Evolutionary conservation across 2,113 vertebrate species (phyloP), one percentile per base, ranked within the genome.

Genomic region (Leptosomus discolor): DNA sequence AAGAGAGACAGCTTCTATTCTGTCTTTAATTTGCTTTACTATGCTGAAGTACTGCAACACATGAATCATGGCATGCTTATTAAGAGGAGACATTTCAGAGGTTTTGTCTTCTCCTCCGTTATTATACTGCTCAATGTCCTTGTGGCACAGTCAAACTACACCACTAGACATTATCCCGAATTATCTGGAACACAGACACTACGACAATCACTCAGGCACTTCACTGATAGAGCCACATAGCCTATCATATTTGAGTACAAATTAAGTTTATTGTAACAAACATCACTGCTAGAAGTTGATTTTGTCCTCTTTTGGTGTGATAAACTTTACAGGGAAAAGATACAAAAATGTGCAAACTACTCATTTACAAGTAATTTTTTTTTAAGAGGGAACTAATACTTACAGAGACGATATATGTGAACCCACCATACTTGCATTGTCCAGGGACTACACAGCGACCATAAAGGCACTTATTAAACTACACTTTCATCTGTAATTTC

Each of bases 21-120:
- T 81, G 61, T 68, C 91, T 87, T 92, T 89, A 91, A 87, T 87
- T 91, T 89, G 45, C 61, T 67, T 94, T 67, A 83, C 74, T 91
- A 90, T 51, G 65, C 67, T 56, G 53, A 88, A 92, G 57, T 56
- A 85, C 45, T 80, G 58, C 73, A 77, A 87, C 64, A 67, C 79
- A 56, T 46, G 71, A 94, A 84, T 82, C 39, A 48, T 34, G 26
- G 56, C 89, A 75, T 7, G 65, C 68, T 86, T 91, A 86, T 81
- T 81, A 91, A 51, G 60, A 86, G 50, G 36, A 92, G 76, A 78
- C 64, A 57, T 51, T 91, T 92, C 50, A 84, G 80, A 87, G n/a
- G 9, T 50, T 86, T 64, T 63, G 34, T 51, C 50, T 86, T 91
- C 57, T 37, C 60, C 81, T 50, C 61, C 64, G 54, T 86, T 87